Evolutionary conservation across 2,113 vertebrate genomes (phyloP), one percentile per base, ranked within the genome.

Genomic region (Anguilla japonica): DNA sequence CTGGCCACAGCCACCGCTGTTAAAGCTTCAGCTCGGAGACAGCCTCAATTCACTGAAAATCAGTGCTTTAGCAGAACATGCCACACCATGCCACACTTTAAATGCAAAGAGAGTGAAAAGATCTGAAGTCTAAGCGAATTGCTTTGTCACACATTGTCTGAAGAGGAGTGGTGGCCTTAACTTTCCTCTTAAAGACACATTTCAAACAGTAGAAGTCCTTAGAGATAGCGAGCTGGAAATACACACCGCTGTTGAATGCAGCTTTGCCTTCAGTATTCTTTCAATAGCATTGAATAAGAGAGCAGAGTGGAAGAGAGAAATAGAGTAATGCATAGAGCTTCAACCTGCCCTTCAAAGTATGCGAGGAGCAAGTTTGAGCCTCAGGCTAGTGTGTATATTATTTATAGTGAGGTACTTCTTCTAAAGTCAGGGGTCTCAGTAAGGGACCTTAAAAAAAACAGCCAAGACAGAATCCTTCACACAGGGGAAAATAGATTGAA

Each of bases 251-350:
- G n/a, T 75, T 75, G n/a, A n/a, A 34, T 75, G 9, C 34, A 75
- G 11, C 11, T n/a, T 5, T 8, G 22, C 63, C 7, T 71, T n/a
- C 26, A 71, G 71, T 34, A 75, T 29, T 75, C 26, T 34, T 75
- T 75, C 71, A 75, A 34, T 75, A 9, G n/a, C 26, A 75, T 13
- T 75, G 71, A 75, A 75, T n/a, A 75, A 43, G 86, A 79, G 79
- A 78, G 84, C 22, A 81, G 50, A 82, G 86, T 26, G 50, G 53
- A 29, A 2, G n/a, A 83, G 34, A 57, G 50, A 46, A 56, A 11
- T 20, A 1, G 46, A 56, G 0, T 6, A 57, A 26, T 46, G 34
- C 22, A 56, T 9, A n/a, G 63, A 75, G 71, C 11, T 26, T 75
- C 71, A 75, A 26, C 71, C 71, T 75, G 26, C 71, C 34, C 71